Percentiles rank a stretch among this genome's conserved stretches.
Evolutionary conservation across 2,888 invertebrate species (phyloP).

Genomic region (Nomada fabriciana): DNA sequence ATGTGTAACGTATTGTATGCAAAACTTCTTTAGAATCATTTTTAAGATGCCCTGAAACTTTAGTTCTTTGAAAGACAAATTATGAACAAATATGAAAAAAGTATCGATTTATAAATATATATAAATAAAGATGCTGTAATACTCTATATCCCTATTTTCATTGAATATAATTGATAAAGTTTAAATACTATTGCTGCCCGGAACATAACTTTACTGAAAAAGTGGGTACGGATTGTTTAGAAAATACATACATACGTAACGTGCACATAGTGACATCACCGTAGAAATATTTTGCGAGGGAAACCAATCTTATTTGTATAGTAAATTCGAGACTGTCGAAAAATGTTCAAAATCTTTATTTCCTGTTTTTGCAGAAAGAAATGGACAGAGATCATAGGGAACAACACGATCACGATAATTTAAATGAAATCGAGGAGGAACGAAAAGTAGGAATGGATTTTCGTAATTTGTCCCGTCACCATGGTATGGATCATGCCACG

Average conservation of each 20-base stretch:
- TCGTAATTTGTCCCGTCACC: constrained; percentile 75
- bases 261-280: constrained; percentile 20
- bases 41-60: not conserved
- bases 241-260: constrained; percentile 41
- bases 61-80: not conserved
- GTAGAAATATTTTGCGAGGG: constrained; percentile 34
- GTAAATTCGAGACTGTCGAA: not conserved
- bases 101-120: not conserved
- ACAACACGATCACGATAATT: constrained; percentile 76
- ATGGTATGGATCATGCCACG: constrained; percentile 69
- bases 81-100: not conserved
- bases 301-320: not conserved
- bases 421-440: constrained; percentile 76
- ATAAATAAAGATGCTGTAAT: constrained; percentile 5
- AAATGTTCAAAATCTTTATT: not conserved
- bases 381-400: constrained; percentile 81
- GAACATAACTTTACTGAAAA: constrained; percentile 11
- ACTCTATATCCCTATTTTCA: not conserved
- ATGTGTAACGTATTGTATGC: not conserved
- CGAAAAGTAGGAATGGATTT: constrained; percentile 78
- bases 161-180: not conserved
- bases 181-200: not conserved
- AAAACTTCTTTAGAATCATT: too few species aligned
- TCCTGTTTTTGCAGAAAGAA: constrained; percentile 70
- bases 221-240: constrained; percentile 39